phyloP scores from a whole-genome alignment of 2,113 vertebrate genomes.

The Corynorhinus townsendii region DNA sequence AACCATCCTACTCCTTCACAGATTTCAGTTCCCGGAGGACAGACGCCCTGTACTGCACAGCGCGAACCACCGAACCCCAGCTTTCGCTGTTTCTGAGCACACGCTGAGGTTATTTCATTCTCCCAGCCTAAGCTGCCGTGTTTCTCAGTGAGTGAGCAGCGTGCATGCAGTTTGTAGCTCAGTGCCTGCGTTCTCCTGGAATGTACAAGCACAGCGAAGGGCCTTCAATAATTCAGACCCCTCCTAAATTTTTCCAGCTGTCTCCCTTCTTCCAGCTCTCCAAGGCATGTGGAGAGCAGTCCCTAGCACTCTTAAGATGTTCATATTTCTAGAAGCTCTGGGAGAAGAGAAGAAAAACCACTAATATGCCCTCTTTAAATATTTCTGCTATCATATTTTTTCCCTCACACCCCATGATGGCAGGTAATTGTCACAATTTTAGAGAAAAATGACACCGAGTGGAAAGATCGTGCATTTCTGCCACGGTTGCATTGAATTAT shows the following conservation, averaged over 20 bases:
- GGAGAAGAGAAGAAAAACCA: neutral
- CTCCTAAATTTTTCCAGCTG: slow-evolving; percentile 56
- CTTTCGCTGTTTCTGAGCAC: neutral
- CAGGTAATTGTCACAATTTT: slow-evolving; percentile 32
- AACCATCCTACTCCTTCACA: neutral
- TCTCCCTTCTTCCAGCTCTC: slow-evolving; percentile 28
- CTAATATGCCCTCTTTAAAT: slow-evolving; percentile 2
- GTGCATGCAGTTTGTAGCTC: neutral
- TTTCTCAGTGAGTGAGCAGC: slow-evolving; percentile 36
- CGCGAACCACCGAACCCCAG: neutral
- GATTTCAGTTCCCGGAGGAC: neutral
- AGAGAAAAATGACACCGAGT: neutral
- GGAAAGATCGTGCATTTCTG: slow-evolving; percentile 27
- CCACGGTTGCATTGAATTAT: neutral
- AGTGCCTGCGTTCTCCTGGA: slow-evolving; percentile 3
- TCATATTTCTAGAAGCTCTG: slow-evolving; percentile 26
- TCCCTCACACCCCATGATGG: neutral
- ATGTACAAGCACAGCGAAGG: slow-evolving; percentile 42
- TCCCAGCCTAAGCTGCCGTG: neutral
- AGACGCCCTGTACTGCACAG: neutral
- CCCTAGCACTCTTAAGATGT: neutral
- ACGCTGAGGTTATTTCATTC: neutral
- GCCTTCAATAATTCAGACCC: slow-evolving; percentile 63
- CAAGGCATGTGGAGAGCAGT: neutral
- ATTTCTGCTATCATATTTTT: neutral